These are phyloP conservation scores for Tetropium fuscum DNA, from an alignment of 2,888 invertebrate genomes.

Conservation along the genomic window DNA sequence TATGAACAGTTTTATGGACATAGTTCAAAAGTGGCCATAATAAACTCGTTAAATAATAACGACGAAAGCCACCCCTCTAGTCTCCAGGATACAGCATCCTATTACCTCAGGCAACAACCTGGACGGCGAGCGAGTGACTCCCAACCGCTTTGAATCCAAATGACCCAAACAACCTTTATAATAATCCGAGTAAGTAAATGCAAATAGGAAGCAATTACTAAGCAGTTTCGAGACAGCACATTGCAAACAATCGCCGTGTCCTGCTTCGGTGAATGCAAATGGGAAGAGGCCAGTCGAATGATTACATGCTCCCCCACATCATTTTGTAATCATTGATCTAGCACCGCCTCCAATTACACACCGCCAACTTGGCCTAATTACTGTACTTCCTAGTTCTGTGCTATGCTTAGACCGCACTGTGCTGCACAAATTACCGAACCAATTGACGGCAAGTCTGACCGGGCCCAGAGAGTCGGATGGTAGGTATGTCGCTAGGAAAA, in stretches of 20 bases:
- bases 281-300: constrained; percentile 39
- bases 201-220: constrained; percentile 29
- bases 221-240: constrained; percentile 23
- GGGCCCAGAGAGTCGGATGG: constrained; percentile 9
- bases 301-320: constrained; percentile 42
- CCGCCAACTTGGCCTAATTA: constrained; percentile 44
- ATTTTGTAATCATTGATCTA: constrained; percentile 44
- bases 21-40: too few species aligned
- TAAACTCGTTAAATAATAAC: too few species aligned
- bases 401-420: constrained; percentile 19
- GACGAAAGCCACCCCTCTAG: too few species aligned
- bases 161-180: constrained; percentile 20
- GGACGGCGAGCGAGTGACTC: neutral
- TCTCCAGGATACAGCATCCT: too few species aligned
- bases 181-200: constrained; percentile 23
- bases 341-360: constrained; percentile 43
- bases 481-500: neutral
- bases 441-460: constrained; percentile 22
- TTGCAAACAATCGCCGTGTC: constrained; percentile 28
- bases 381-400: constrained; percentile 33
- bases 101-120: neutral
- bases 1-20: too few species aligned
- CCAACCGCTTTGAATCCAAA: constrained; percentile 4
- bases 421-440: constrained; percentile 1
- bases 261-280: constrained; percentile 37